Conservation (phyloP, 2,113 vertebrate genomes). For the Poecilia latipinna region DNA sequence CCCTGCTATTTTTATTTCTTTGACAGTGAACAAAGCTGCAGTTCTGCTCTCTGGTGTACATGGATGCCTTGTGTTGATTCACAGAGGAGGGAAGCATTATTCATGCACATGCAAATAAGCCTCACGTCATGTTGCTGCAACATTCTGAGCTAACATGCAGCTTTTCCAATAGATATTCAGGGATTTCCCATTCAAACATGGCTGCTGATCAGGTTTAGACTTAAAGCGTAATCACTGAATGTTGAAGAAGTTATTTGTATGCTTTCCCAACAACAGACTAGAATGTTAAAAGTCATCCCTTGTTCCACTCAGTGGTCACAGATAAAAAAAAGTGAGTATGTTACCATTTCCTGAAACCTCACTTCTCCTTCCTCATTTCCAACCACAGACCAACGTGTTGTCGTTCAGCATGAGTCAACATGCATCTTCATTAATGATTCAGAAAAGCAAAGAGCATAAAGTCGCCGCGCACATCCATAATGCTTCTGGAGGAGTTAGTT, state of each 20-base stretch:
- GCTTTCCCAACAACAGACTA: not conserved
- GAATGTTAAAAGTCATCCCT: constrained; percentile 10
- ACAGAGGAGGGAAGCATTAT: constrained; percentile 18
- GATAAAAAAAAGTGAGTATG: constrained; percentile 11
- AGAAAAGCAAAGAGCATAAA: not conserved
- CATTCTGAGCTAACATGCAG: constrained; percentile 7
- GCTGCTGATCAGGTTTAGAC: not conserved
- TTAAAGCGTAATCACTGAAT: not conserved
- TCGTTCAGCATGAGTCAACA: not conserved
- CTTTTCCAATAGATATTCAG: constrained; percentile 15
- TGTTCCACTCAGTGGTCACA: not conserved
- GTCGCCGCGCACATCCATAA: not conserved
- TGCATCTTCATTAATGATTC: not conserved
- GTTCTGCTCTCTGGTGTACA: constrained; percentile 24
- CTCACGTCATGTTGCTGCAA: constrained; percentile 21
- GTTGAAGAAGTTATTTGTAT: not conserved
- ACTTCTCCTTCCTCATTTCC: constrained; percentile 36
- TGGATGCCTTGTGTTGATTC: constrained; percentile 13
- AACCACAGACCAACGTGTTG: not conserved
- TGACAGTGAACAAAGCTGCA: constrained; percentile 24
- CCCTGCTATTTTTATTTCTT: constrained; percentile 57
- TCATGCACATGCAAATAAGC: constrained; percentile 47
- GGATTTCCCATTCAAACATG: constrained; percentile 18
- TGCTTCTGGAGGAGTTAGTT: not conserved
- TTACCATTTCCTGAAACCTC: constrained; percentile 38